Base-by-base conservation (phyloP, 2,113 vertebrate genomes). In the Ameiurus melas region DNA sequence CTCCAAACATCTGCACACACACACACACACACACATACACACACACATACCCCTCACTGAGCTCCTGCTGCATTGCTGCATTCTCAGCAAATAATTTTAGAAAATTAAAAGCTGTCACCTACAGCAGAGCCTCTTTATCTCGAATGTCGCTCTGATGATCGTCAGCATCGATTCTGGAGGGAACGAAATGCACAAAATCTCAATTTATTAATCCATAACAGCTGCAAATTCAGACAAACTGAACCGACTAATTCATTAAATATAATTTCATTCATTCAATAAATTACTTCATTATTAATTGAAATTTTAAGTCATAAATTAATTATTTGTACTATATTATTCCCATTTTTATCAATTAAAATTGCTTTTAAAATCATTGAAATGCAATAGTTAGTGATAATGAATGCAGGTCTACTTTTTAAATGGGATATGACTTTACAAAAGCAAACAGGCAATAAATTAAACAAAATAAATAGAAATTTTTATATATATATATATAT, bases 61-160 rank as follows among this genome's bases (percentile, higher is more conserved):
- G 27, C 60, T 68, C 19, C 27, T 22, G 25, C 25, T 30, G 12
- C 47, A 27, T 20, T n/a, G 33, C 22, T 53, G 39, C 5, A 39
- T 47, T 47, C 13, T 47, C 73, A 77, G 39, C 4, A 47, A 13
- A 30, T 53, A 6, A 53, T 53, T n/a, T n/a, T 22, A 79, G 9
- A 43, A 47, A 30, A 62, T 30, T 4, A 84, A 36, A 60, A 60
- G 0, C 0, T n/a, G 27, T 73, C 64, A 96, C 97, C 96, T 94
- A 99, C 98, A 98, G 95, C 91, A 97, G 97, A 14, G 97, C 96
- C 94, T 99, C 97, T 91, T 98, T 97, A 92, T 96, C 94, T 2
- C 95, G 96, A 94, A 96, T 95, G 2, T 96, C 94, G 5, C 92
- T 91, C 88, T 95, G 94, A 1, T 96, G 94, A 92, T 94, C 93